phyloP scores from a whole-genome alignment of 2,113 vertebrate species.

The Thymallus thymallus region DNA sequence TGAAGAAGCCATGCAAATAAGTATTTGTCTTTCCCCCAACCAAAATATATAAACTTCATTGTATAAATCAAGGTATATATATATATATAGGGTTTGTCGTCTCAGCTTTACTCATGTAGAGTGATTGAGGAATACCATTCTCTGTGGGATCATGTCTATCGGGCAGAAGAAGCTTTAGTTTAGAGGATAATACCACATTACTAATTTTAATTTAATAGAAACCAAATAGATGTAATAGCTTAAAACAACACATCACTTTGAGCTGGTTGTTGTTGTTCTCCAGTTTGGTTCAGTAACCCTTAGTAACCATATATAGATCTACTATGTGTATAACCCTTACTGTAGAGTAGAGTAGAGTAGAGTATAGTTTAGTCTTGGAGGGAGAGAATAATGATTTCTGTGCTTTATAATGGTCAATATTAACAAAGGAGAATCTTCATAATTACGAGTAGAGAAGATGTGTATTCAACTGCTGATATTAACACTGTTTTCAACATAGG shows the following conservation, averaged over 20 bases:
- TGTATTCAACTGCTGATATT: conserved; percentile 78
- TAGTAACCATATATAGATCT: neutral
- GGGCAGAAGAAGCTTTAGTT: conserved; percentile 30
- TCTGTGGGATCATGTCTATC: conserved; percentile 49
- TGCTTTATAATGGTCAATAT: conserved; percentile 78
- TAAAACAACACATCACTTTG: conserved; percentile 19
- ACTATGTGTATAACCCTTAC: neutral
- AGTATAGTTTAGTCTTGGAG: neutral
- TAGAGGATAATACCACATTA: neutral
- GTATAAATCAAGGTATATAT: conserved; percentile 59
- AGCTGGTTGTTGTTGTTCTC: conserved; percentile 18
- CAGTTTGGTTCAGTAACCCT: conserved; percentile 6
- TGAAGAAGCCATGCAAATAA: conserved; percentile 64
- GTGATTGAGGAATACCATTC: conserved; percentile 81
- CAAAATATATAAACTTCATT: conserved; percentile 73
- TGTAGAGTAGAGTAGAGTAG: conserved; percentile 22
- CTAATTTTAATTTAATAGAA: conserved; percentile 45
- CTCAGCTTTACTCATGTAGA: conserved; percentile 53
- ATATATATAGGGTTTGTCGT: conserved; percentile 71
- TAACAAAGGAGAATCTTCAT: conserved; percentile 86
- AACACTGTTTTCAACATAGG: conserved; percentile 73
- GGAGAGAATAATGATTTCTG: neutral
- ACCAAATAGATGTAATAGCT: too few species aligned
- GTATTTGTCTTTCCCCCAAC: conserved; percentile 55
- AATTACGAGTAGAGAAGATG: conserved; percentile 57